Percentiles rank a stretch among this genome's conserved stretches.
Conservation (phyloP, 2,888 invertebrate genomes). For the Merodon equestris region DNA sequence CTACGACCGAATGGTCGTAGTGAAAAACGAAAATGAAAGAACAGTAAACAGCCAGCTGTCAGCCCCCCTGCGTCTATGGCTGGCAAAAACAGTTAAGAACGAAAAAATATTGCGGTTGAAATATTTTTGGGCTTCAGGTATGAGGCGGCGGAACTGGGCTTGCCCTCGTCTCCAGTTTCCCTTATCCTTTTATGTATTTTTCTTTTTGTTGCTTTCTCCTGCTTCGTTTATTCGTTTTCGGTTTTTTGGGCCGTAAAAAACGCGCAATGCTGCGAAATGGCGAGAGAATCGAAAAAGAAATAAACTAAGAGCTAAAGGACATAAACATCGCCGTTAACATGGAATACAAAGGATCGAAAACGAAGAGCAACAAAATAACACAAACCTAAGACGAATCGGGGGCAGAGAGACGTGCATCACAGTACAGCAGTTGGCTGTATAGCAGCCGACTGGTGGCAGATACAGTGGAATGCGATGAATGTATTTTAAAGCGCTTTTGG, state of each 20-base stretch:
- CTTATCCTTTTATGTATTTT: too few relatives aligned
- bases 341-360: conserved; percentile 17
- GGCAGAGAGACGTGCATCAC: background rate
- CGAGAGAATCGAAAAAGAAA: conserved; percentile 1
- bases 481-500: conserved; percentile 4
- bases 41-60: too few relatives aligned
- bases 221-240: too few relatives aligned
- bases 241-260: conserved; percentile 49
- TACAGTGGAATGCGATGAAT: conserved; percentile 41
- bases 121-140: conserved; percentile 41
- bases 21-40: too few relatives aligned
- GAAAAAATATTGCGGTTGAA: conserved; percentile 57
- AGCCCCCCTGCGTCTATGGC: conserved; percentile 27
- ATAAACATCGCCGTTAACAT: conserved; percentile 44
- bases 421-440: conserved; percentile 16
- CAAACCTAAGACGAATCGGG: too few relatives aligned
- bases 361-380: too few relatives aligned
- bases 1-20: too few relatives aligned
- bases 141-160: conserved; percentile 46
- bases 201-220: too few relatives aligned
- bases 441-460: conserved; percentile 4
- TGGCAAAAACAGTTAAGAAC: conserved; percentile 44
- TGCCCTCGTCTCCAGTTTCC: background rate
- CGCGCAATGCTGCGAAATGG: conserved; percentile 21
- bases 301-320: conserved; percentile 23